These are phyloP conservation scores for Palloptera scutellata DNA, from an alignment of 2,888 invertebrate species.

Conservation along the genomic window DNA sequence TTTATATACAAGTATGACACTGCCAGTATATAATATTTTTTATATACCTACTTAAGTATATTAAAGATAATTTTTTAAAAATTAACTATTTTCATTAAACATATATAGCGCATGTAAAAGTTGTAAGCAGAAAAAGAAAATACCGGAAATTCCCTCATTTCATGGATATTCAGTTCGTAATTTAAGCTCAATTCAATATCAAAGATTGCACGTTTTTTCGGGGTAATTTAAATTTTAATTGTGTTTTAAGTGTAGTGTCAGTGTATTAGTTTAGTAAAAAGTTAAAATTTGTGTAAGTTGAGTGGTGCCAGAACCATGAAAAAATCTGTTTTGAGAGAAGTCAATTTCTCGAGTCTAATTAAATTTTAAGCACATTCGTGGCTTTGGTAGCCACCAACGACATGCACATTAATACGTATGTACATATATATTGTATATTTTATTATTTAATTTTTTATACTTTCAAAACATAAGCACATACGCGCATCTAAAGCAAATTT, in stretches of 20 bases:
- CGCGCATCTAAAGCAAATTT: too few relatives aligned
- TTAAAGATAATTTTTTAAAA: background rate
- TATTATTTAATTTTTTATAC: too few relatives aligned
- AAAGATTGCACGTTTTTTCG: constrained; percentile 60
- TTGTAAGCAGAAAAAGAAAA: constrained; percentile 62
- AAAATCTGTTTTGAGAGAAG: too few relatives aligned
- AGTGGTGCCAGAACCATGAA: background rate
- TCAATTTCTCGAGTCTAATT: too few relatives aligned
- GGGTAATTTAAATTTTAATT: constrained; percentile 55
- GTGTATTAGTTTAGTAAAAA: too few relatives aligned
- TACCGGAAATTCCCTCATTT: constrained; percentile 64
- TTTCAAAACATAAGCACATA: too few relatives aligned
- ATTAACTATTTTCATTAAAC: constrained; percentile 6
- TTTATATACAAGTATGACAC: too few relatives aligned
- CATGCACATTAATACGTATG: too few relatives aligned
- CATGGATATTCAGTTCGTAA: constrained; percentile 63
- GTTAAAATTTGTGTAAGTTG: background rate
- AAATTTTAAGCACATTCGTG: too few relatives aligned
- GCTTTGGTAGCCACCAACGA: too few relatives aligned
- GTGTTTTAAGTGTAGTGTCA: constrained; percentile 27
- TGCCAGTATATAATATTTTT: too few relatives aligned
- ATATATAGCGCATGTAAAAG: constrained; percentile 62
- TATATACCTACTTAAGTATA: background rate
- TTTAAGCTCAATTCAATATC: constrained; percentile 56
- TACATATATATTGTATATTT: too few relatives aligned